Percentiles rank a stretch among this genome's conserved stretches.
These are phyloP conservation scores for Papilio elwesi DNA, from an alignment of 2,888 invertebrate species.

Conservation along the genomic window DNA sequence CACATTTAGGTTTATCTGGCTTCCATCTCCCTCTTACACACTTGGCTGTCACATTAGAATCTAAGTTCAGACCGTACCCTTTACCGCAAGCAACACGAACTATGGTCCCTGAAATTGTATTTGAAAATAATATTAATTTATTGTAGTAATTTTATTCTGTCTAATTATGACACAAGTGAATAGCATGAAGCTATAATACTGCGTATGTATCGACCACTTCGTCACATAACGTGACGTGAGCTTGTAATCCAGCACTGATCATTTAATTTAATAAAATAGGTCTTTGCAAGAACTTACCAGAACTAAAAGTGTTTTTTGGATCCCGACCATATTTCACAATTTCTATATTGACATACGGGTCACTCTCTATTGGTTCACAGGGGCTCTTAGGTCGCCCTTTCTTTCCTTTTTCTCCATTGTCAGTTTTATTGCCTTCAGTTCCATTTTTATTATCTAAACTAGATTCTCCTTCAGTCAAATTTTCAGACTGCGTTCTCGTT, in stretches of 20 bases:
- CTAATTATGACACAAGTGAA: no score
- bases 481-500: constrained; percentile 60
- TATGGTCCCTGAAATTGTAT: constrained; percentile 83
- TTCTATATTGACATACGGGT: constrained; percentile 87
- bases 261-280: no score
- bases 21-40: constrained; percentile 94
- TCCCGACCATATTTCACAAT: constrained; percentile 89
- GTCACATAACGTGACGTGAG: no score
- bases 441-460: constrained; percentile 49
- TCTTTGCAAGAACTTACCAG: constrained; percentile 71
- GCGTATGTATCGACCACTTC: no score
- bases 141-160: no score
- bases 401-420: constrained; percentile 63
- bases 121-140: not conserved
- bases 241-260: no score
- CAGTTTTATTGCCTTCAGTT: constrained; percentile 60
- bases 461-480: constrained; percentile 52
- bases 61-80: constrained; percentile 90
- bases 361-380: constrained; percentile 87
- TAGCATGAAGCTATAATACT: no score
- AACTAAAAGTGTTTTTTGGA: constrained; percentile 88
- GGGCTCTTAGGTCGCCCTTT: constrained; percentile 85
- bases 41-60: constrained; percentile 89
- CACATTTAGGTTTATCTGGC: constrained; percentile 91
- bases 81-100: constrained; percentile 90